A percentile compares a stretch with the other conserved stretches of the same genome.
Evolutionary conservation across 2,888 invertebrate species (phyloP).

Genomic region (Punctoribates punctum): DNA sequence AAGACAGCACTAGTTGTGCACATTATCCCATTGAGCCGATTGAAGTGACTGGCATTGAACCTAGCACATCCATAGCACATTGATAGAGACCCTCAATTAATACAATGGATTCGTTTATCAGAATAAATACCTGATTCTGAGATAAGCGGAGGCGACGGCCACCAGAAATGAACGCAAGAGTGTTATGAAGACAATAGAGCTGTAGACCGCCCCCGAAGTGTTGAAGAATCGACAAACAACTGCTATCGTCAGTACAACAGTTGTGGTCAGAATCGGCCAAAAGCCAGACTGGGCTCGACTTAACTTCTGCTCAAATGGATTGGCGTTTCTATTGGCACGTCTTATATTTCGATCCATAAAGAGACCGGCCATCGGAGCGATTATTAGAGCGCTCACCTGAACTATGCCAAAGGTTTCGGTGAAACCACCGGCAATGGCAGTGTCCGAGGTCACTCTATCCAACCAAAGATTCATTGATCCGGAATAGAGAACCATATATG

Average conservation of each 20-base stretch:
- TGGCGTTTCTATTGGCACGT: constrained; percentile 43
- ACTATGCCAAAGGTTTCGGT: constrained; percentile 46
- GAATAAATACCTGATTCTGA: constrained; percentile 51
- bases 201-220: constrained; percentile 49
- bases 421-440: constrained; percentile 19
- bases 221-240: constrained; percentile 54
- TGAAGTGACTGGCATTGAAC: constrained; percentile 51
- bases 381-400: constrained; percentile 45
- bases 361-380: constrained; percentile 48
- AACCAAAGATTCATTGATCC: constrained; percentile 48
- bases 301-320: constrained; percentile 30
- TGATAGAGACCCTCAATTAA: background rate
- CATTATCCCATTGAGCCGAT: constrained; percentile 51
- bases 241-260: constrained; percentile 42
- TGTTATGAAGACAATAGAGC: constrained; percentile 51
- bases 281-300: constrained; percentile 44
- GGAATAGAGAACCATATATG: constrained; percentile 48
- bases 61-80: no score
- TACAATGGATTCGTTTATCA: background rate
- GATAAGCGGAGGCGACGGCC: constrained; percentile 51
- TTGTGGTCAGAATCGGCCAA: constrained; percentile 47
- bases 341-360: constrained; percentile 46
- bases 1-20: constrained; percentile 50
- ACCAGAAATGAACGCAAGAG: constrained; percentile 51
- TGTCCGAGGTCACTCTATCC: constrained; percentile 44